Base-by-base conservation (phyloP, 2,797 vertebrate species). In the Euphonia xanthogaster region DNA sequence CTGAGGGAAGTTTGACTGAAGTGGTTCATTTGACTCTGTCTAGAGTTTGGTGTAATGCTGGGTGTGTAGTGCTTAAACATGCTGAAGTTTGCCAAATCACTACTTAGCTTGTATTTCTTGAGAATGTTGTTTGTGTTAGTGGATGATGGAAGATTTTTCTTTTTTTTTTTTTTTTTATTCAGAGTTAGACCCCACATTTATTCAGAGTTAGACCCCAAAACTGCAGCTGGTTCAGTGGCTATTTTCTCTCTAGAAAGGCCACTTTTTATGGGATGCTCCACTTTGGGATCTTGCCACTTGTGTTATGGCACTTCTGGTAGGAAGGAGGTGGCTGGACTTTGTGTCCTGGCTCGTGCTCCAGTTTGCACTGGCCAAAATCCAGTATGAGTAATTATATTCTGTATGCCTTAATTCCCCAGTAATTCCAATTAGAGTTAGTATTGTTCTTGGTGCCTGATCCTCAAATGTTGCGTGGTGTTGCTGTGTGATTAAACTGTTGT, bases 301-400 rank as follows among this genome's bases (percentile, higher is more conserved):
- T 54, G 48, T 84, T 91, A 50, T 88, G 91, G 67, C 66, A 73
- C 79, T 93, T 95, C 91, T 96, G 96, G 94, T 94, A 93, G 91
- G 54, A 88, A 5, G 45, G 60, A 48, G 82, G 93, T 94, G 79
- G 85, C 91, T 94, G 95, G 87, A 94, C 96, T 80, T 96, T 62
- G 47, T 57, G 73, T 63, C 83, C 95, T 96, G 96, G 96, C 94
- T 94, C 33, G 5, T 55, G 44, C 61, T 94, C 75, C 81, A 31
- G 50, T 90, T 88, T 83, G 84, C 86, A 48, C 93, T 97, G 96
- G 96, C 82, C 94, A 82, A 63, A 91, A 75, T 96, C 93, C 96
- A 96, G 87, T 91, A 1, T 7, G 62, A 75, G 40, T 88, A 91
- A 95, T 97, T 96, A 86, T 63, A 66, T 95, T 79, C 79, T 96